Evolutionary conservation across 1,140 invertebrate genomes (phyloP).

Genomic region (Lutraria rhynchaena): DNA sequence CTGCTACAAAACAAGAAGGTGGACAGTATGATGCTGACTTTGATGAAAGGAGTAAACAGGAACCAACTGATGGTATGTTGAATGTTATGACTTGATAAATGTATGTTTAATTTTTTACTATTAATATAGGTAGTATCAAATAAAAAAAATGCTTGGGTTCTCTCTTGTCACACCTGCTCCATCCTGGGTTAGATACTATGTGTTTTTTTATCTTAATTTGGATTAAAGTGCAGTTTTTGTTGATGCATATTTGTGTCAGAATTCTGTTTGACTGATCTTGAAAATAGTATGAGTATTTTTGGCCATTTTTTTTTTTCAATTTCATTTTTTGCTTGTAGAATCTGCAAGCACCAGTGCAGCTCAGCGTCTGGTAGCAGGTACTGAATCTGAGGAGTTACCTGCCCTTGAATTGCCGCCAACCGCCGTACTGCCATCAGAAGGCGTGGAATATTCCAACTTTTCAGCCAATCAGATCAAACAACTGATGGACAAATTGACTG

Average conservation of each 20-base stretch:
- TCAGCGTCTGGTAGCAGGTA: constrained; percentile 70
- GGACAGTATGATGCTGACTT: constrained; percentile 63
- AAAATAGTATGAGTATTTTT: too few species aligned
- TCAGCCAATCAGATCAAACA: constrained; percentile 77
- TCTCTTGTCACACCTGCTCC: too few species aligned
- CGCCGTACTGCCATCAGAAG: constrained; percentile 73
- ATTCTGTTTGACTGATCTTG: too few species aligned
- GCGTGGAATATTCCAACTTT: constrained; percentile 75
- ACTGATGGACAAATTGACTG: constrained; percentile 78
- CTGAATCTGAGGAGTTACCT: constrained; percentile 74
- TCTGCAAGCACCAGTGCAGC: constrained; percentile 72
- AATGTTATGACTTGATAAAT: too few species aligned
- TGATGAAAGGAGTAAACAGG: constrained; percentile 57
- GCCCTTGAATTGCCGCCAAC: constrained; percentile 75
- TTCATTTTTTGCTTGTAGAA: constrained; percentile 42
- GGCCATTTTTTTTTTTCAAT: too few species aligned
- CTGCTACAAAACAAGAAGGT: constrained; percentile 56
- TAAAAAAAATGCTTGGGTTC: too few species aligned
- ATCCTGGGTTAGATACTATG: too few species aligned
- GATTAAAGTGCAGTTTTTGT: too few species aligned
- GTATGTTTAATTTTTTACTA: too few species aligned
- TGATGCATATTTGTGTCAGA: too few species aligned
- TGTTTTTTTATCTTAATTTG: too few species aligned
- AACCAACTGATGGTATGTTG: constrained; percentile 63
- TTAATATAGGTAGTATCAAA: too few species aligned